Percentiles rank a stretch among this genome's conserved stretches.
Conservation (phyloP, 2,797 vertebrate genomes). For the Enoplosus armatus region DNA sequence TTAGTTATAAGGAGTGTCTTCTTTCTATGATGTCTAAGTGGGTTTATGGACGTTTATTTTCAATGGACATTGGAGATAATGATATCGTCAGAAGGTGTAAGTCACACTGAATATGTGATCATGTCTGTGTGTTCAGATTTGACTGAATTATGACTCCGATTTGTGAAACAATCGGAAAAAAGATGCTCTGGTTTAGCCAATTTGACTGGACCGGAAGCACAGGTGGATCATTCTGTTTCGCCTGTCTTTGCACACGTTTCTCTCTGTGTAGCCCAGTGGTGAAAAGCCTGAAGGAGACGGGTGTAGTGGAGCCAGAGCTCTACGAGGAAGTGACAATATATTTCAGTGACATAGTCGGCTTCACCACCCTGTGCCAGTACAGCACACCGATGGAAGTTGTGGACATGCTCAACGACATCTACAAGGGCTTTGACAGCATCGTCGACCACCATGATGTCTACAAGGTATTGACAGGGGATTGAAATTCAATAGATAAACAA, state of each 20-base stretch:
- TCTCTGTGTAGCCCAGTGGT: constrained; percentile 90
- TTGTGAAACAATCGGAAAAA: too few relatives aligned
- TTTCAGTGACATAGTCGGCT: constrained; percentile 98
- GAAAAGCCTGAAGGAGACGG: constrained; percentile 94
- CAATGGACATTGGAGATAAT: too few relatives aligned
- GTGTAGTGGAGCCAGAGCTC: constrained; percentile 93
- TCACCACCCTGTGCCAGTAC: constrained; percentile 97
- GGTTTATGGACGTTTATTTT: too few relatives aligned
- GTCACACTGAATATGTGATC: not conserved
- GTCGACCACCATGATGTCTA: constrained; percentile 97
- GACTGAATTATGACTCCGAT: not conserved
- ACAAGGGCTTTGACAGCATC: constrained; percentile 95
- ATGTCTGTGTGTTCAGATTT: not conserved
- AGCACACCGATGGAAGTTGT: constrained; percentile 99
- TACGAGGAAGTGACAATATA: constrained; percentile 97
- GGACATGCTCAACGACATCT: constrained; percentile 98
- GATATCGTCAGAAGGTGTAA: too few relatives aligned
- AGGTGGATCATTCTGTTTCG: not conserved
- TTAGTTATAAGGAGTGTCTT: too few relatives aligned
- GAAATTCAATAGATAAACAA: accelerated
- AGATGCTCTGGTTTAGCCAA: too few relatives aligned
- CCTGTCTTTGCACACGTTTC: not conserved
- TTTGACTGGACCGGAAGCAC: not conserved
- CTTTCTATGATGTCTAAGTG: too few relatives aligned
- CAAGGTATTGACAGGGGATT: constrained; percentile 86